A percentile compares a stretch with the other conserved stretches of the same genome.
phyloP scores from a whole-genome alignment of 2,113 vertebrate species.

The Epinephelus moara region DNA sequence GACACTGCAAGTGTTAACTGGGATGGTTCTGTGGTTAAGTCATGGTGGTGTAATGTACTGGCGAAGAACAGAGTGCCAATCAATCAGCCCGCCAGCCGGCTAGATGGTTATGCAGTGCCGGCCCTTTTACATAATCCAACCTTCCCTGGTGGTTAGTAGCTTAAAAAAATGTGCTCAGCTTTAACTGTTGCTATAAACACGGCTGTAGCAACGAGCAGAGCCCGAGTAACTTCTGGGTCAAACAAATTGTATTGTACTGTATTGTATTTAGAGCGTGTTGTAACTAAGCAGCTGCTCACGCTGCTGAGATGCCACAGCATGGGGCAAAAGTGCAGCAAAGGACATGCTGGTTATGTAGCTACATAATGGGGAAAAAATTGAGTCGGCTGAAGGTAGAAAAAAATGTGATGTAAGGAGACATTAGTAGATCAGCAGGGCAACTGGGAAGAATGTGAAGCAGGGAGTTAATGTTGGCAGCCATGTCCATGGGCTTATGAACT shows the following conservation, averaged over 20 bases:
- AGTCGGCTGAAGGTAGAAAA: constrained; percentile 29
- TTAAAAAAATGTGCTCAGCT: constrained; percentile 41
- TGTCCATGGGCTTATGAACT: constrained; percentile 24
- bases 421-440: constrained; percentile 51
- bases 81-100: constrained; percentile 52
- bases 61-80: constrained; percentile 58
- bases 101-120: constrained; percentile 18
- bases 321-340: constrained; percentile 28
- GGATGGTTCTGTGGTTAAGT: constrained; percentile 71
- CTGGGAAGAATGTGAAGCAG: constrained; percentile 46
- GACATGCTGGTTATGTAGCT: constrained; percentile 7
- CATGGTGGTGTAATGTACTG: constrained; percentile 72
- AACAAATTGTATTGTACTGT: constrained; percentile 32
- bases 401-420: constrained; percentile 44
- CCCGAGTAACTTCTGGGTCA: constrained; percentile 32
- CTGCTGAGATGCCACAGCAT: constrained; percentile 27
- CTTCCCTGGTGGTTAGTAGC: constrained; percentile 44
- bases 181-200: constrained; percentile 65
- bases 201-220: constrained; percentile 37
- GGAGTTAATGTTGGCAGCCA: constrained; percentile 42
- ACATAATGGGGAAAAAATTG: constrained; percentile 5
- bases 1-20: constrained; percentile 62
- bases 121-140: constrained; percentile 53
- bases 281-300: constrained; percentile 32
- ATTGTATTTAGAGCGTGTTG: constrained; percentile 40